Evolutionary conservation across 2,888 invertebrate genomes (phyloP), one percentile per base, ranked within the genome.

Genomic region (Callinectes sapidus): DNA sequence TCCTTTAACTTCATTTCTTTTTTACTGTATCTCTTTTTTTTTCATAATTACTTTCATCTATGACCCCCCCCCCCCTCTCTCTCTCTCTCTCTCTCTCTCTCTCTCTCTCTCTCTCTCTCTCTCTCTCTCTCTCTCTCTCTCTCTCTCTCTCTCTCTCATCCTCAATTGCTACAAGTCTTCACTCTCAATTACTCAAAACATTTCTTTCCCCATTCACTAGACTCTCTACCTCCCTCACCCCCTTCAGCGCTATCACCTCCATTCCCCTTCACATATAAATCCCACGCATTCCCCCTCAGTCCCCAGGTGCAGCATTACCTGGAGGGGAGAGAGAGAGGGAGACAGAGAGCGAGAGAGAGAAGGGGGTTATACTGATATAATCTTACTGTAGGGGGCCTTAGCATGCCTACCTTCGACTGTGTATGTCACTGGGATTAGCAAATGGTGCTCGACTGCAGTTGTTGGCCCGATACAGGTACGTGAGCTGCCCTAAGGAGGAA

Each of bases 261-360:
- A 32, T 35, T 35, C 35, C 81, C 81, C 81, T 35, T 81, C 71
- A 81, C 81, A 81, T 81, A 16, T 32, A 81, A 32, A 81, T 81
- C 81, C 81, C 14, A 35, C 35, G 13, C 81, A 81, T 81, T 35
- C 81, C 13, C 35, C 81, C 35, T 35, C 35, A 3, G 13, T 14
- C 35, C 81, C 81, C 81, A 81, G 81, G 35, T 81, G 81, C n/a
- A 2, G 32, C 35, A 10, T 32, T 81, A 81, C 81, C 81, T 81
- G 81, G 81, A 71, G 81, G 81, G 81, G n/a, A 16, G 35, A 81
- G 81, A 87, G 87, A n/a, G n/a, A n/a, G n/a, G n/a, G n/a, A n/a
- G n/a, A n/a, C 39, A 3, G 39, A 6, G 5, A 14, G 87, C 23
- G 48, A 86, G 86, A 6, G 39, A 48, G 48, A 48, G 28, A 23